These are phyloP conservation scores for Philotrypesis tridentata DNA, from an alignment of 1,140 invertebrate species.

Conservation along the genomic window DNA sequence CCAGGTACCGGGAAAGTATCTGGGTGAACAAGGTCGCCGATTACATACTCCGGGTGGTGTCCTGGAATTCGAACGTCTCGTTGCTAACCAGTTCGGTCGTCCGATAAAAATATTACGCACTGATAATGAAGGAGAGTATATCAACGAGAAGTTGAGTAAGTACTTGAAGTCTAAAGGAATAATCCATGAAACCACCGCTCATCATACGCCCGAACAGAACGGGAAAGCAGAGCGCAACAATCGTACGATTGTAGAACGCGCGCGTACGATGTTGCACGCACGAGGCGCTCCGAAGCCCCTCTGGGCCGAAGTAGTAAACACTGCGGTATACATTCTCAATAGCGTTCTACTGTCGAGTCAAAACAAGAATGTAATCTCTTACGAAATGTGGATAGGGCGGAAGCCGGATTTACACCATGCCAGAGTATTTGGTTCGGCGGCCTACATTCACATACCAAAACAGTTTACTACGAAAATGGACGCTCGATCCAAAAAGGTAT, in stretches of 20 bases:
- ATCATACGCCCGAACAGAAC: conserved; percentile 59
- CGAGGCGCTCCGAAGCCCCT: neutral
- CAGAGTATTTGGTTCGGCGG: conserved; percentile 61
- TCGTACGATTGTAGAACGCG: conserved; percentile 47
- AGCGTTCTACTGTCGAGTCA: conserved; percentile 9
- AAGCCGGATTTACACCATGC: conserved; percentile 58
- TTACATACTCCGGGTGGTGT: too few relatives aligned
- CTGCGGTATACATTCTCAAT: conserved; percentile 48
- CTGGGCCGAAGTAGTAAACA: conserved; percentile 49
- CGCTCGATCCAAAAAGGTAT: conserved; percentile 40
- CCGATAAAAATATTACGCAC: too few relatives aligned
- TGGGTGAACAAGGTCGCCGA: too few relatives aligned
- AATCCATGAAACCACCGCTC: conserved; percentile 53
- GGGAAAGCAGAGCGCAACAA: conserved; percentile 54
- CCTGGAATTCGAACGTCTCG: too few relatives aligned
- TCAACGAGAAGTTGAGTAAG: conserved; percentile 49
- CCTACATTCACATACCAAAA: conserved; percentile 57
- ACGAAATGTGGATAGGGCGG: conserved; percentile 54
- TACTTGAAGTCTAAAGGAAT: conserved; percentile 53
- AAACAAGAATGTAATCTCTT: conserved; percentile 38
- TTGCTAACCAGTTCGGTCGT: too few relatives aligned
- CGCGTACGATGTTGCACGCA: conserved; percentile 37
- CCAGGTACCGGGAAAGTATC: too few relatives aligned
- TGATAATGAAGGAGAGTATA: too few relatives aligned
- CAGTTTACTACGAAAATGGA: conserved; percentile 57